Conservation (phyloP, 2,113 vertebrate genomes). For the Pollachius pollachius region DNA sequence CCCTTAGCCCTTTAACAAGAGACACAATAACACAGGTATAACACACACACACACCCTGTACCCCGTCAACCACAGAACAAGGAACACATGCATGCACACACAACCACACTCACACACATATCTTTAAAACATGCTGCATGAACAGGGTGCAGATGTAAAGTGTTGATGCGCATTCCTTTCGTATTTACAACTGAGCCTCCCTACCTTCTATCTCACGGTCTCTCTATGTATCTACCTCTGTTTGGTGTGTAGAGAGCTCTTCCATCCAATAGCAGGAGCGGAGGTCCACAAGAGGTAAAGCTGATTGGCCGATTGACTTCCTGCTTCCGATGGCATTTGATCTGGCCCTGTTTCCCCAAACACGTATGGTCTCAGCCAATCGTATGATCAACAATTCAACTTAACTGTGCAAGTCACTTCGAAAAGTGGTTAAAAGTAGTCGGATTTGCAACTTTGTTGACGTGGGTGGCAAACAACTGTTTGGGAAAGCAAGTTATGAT, state of each 20-base stretch:
- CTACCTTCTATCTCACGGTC: constrained; percentile 18
- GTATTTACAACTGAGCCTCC: background rate
- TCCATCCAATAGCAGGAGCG: constrained; percentile 83
- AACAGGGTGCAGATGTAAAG: too few species aligned
- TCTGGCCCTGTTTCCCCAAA: constrained; percentile 49
- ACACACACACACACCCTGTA: too few species aligned
- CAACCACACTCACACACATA: too few species aligned
- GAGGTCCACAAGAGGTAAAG: constrained; percentile 83
- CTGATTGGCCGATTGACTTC: constrained; percentile 46
- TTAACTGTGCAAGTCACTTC: too few species aligned
- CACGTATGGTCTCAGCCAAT: constrained; percentile 17
- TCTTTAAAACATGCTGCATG: too few species aligned
- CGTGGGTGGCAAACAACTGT: constrained; percentile 22
- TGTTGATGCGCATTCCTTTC: background rate
- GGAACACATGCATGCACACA: too few species aligned
- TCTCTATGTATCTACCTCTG: constrained; percentile 78
- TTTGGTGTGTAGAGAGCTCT: constrained; percentile 83
- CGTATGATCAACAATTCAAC: background rate
- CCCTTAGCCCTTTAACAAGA: background rate
- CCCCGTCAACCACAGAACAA: too few species aligned
- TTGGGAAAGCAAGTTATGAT: constrained; percentile 46
- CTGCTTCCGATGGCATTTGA: constrained; percentile 48
- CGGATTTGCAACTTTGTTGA: too few species aligned
- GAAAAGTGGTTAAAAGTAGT: background rate
- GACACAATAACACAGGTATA: background rate